Percentiles rank a stretch among this genome's conserved stretches.
Conservation (phyloP, 2,797 vertebrate species). For the Cynodonichthys magdalenae region DNA sequence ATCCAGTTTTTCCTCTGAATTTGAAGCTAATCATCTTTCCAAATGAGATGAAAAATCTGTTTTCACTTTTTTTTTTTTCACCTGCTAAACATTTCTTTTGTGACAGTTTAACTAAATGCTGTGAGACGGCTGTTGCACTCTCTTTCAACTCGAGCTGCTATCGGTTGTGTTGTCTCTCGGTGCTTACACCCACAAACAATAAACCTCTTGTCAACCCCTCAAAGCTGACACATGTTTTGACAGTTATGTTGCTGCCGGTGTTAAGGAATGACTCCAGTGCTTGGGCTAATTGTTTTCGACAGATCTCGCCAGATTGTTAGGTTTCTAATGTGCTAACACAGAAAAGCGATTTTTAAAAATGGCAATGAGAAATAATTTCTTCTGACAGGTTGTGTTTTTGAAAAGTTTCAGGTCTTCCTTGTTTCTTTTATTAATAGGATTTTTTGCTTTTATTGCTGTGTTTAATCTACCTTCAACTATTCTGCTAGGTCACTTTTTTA, state of each 20-base stretch:
- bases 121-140: neutral
- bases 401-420: neutral
- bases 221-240: conserved; percentile 10
- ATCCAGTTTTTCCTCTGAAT: neutral
- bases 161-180: neutral
- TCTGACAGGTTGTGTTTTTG: neutral
- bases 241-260: conserved; percentile 13
- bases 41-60: neutral
- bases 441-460: neutral
- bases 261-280: conserved; percentile 7
- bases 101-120: conserved; percentile 2
- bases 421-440: neutral
- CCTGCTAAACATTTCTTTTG: neutral
- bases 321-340: neutral
- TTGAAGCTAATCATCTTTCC: neutral
- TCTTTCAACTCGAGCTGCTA: conserved; percentile 5
- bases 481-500: neutral
- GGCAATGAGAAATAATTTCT: neutral
- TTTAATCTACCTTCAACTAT: neutral
- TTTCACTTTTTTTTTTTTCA: neutral
- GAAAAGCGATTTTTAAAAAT: neutral
- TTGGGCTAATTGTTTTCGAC: conserved; percentile 8
- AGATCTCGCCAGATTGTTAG: neutral
- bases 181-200: conserved; percentile 8
- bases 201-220: conserved; percentile 5